Evolutionary conservation across 2,797 vertebrate species (phyloP), one percentile per base, ranked within the genome.

Genomic region (Orestias chungarensis): DNA sequence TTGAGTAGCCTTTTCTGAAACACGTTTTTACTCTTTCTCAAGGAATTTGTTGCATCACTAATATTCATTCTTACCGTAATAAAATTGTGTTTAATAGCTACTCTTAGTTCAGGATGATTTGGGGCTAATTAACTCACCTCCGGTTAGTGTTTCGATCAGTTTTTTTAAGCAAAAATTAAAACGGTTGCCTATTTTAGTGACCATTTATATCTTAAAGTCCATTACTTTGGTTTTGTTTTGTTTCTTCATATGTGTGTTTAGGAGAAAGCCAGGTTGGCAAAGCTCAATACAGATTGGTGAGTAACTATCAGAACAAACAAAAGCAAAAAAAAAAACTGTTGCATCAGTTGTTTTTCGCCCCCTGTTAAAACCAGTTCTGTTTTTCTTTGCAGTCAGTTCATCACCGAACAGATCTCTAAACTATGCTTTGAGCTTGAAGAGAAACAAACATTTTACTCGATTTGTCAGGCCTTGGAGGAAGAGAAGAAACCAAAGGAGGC

Each of bases 331-430:
- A 33, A 33, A 54, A 7, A 23, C 23, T 25, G 31, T 31, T 27
- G 35, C 33, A 49, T 8, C 23, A 20, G 14, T 6, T 25, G 23
- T 52, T 14, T 14, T 1, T 27, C 17, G 0, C 17, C 17, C 3
- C 5, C 40, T 3, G 14, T 47, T 18, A 35, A 35, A 47, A 38
- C 38, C 3, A 9, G 11, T 14, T 68, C 5, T 59, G 66, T 73
- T 20, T 79, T 52, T 71, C 25, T 71, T 20, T 80, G 47, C 82
- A 98, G 97, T 90, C 91, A 95, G 29, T 93, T 93, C 79, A 86
- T 94, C 44, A 92, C 83, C 14, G 83, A 94, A 23, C 79, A 95
- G 62, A 81, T 97, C 75, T 94, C 46, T 55, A 50, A 74, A 0
- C 85, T 95, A 42, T 70, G 91, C 77, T 70, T 81, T 15, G 94